A percentile compares a stretch with the other conserved stretches of the same genome.
Conservation (phyloP, 2,888 invertebrate species). For the Polydrusus pterygomalis region DNA sequence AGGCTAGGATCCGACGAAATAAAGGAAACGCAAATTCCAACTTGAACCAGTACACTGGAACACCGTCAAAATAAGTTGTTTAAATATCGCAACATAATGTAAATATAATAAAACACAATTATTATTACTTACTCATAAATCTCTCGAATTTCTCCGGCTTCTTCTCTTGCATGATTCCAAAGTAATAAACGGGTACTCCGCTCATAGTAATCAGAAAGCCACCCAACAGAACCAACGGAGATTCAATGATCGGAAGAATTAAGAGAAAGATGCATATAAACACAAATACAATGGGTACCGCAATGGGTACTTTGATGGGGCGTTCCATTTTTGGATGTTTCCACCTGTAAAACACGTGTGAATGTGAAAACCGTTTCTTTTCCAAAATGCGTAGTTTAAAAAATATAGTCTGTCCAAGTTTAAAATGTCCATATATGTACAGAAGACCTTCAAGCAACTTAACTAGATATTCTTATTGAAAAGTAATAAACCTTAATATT, state of each 20-base stretch:
- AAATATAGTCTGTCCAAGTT: neutral
- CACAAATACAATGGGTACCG: constrained; percentile 85
- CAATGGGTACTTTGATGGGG: constrained; percentile 85
- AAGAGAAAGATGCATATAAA: constrained; percentile 85
- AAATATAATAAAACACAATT: no score
- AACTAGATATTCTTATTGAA: no score
- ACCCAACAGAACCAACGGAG: constrained; percentile 86
- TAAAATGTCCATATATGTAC: no score
- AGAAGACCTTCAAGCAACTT: no score
- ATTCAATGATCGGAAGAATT: constrained; percentile 85
- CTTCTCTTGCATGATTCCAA: constrained; percentile 80
- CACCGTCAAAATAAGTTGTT: no score
- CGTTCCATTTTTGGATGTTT: constrained; percentile 85
- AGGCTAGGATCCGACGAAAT: no score
- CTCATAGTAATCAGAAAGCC: constrained; percentile 86
- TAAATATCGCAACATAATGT: no score
- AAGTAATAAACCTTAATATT: no score
- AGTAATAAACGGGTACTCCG: constrained; percentile 88
- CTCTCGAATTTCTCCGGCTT: constrained; percentile 78
- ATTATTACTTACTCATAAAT: constrained; percentile 78
- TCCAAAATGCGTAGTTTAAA: neutral
- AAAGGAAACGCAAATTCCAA: no score
- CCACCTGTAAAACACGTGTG: constrained; percentile 69
- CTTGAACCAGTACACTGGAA: no score
- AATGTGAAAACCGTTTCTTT: neutral